These are phyloP conservation scores for Clanis bilineata DNA, from an alignment of 2,888 invertebrate species.

Conservation along the genomic window DNA sequence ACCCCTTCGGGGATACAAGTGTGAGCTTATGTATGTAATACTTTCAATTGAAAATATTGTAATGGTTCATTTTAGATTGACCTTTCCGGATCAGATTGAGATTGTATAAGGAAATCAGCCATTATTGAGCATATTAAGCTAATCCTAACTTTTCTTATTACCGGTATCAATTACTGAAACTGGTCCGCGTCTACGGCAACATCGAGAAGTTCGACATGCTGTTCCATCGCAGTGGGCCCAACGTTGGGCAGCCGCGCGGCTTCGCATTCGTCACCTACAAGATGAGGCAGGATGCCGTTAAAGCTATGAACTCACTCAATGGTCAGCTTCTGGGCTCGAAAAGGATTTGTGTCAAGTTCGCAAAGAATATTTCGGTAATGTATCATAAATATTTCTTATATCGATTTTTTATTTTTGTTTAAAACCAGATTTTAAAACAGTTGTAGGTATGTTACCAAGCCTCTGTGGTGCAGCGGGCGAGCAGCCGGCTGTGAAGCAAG, in stretches of 20 bases:
- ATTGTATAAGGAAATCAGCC: no score
- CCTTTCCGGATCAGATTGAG: no score
- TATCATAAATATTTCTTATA: no score
- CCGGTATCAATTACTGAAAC: conserved; percentile 97
- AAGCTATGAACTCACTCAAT: conserved; percentile 88
- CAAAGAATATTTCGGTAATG: conserved; percentile 86
- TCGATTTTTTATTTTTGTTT: no score
- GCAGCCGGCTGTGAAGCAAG: no score
- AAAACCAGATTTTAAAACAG: no score
- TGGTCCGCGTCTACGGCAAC: conserved; percentile 95
- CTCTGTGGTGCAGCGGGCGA: no score
- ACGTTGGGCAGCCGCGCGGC: conserved; percentile 93
- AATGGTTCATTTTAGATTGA: no score
- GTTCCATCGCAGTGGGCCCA: conserved; percentile 95
- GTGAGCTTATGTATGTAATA: no score
- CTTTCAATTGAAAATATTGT: no score
- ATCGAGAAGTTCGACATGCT: conserved; percentile 98
- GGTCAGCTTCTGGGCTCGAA: conserved; percentile 89
- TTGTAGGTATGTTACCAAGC: no score
- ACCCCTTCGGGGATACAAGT: no score
- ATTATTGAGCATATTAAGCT: conserved; percentile 28
- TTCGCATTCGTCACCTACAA: conserved; percentile 96
- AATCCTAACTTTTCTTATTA: conserved; percentile 80
- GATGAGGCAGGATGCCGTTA: conserved; percentile 84
- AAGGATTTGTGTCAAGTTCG: conserved; percentile 90